phyloP scores from a whole-genome alignment of 2,113 vertebrate genomes.

The Mionectes macconnelli region DNA sequence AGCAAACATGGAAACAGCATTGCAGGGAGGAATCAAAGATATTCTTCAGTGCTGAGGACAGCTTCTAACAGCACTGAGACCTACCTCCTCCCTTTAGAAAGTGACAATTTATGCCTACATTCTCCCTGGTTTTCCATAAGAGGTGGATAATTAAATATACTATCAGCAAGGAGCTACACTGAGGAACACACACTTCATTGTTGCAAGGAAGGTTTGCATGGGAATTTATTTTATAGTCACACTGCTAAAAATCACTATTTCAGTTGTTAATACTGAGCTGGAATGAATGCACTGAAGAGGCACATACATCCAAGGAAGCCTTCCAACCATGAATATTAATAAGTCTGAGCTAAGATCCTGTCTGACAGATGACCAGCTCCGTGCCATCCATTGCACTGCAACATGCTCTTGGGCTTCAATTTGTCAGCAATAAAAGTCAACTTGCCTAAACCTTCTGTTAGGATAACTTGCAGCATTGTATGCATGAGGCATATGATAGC shows the following conservation, averaged over 20 bases:
- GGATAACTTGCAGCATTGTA: background rate
- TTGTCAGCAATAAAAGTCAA: background rate
- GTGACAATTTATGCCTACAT: background rate
- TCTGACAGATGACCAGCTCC: conserved; percentile 24
- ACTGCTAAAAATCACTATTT: background rate
- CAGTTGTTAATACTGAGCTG: background rate
- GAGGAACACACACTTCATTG: background rate
- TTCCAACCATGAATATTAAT: background rate
- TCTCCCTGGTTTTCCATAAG: background rate
- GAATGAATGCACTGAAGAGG: background rate
- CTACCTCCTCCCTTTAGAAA: background rate
- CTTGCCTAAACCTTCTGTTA: background rate
- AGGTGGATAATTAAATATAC: background rate
- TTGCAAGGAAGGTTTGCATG: background rate
- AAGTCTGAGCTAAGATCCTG: background rate
- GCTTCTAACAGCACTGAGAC: background rate
- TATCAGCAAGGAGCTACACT: background rate
- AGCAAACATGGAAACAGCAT: background rate
- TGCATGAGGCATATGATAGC: background rate
- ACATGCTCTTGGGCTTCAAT: background rate
- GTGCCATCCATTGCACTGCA: background rate
- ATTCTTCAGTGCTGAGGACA: background rate
- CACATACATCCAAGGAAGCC: background rate
- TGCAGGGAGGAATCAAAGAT: background rate
- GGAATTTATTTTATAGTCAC: background rate